These are phyloP conservation scores for Nesospiza acunhae DNA, from an alignment of 2,113 vertebrate species.

Conservation along the genomic window DNA sequence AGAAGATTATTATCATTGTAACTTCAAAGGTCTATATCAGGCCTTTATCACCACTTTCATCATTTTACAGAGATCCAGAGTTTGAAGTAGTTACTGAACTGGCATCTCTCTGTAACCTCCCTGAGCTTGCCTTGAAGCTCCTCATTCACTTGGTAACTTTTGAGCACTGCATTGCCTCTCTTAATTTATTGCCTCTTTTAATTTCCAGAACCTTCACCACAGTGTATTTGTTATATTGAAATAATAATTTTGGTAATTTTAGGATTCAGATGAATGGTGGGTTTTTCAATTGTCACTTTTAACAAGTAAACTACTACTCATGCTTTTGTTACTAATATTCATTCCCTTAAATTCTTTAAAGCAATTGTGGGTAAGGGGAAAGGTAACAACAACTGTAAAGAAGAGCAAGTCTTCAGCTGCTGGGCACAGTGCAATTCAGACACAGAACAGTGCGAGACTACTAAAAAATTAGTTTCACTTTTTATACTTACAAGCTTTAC, in stretches of 20 bases:
- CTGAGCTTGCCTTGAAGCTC: background rate
- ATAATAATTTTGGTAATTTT: background rate
- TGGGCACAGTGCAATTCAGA: background rate
- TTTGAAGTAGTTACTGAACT: background rate
- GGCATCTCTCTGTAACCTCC: background rate
- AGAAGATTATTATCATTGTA: background rate
- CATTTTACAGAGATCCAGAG: background rate
- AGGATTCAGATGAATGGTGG: background rate
- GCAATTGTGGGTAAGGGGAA: background rate
- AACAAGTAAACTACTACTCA: background rate
- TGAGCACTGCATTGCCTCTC: background rate
- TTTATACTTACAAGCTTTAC: background rate
- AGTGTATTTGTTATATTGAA: background rate
- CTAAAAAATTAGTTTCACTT: background rate
- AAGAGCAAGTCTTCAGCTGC: background rate
- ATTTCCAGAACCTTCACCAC: background rate
- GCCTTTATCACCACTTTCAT: background rate
- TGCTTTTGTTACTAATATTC: background rate
- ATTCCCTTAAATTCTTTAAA: constrained; percentile 28
- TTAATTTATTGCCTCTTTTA: background rate
- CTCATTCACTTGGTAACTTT: background rate
- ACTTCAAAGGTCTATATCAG: background rate
- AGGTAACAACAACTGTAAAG: background rate
- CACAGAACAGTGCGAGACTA: background rate
- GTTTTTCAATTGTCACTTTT: background rate